These are phyloP conservation scores for Gallinago paraguaiae DNA, from an alignment of 2,113 vertebrate genomes.

Conservation along the genomic window DNA sequence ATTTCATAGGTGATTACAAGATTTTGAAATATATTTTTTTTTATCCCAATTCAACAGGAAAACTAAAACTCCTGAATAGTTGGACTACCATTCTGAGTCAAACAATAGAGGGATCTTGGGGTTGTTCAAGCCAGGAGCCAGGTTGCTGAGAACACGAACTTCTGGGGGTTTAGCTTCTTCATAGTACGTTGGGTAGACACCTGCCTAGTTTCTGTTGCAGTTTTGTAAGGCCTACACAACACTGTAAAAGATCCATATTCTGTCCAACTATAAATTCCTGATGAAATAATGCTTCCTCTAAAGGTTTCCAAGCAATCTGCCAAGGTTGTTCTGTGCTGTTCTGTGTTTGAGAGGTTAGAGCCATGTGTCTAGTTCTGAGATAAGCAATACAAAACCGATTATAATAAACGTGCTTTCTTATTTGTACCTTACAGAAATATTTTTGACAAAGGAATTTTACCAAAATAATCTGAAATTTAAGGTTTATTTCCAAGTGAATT, in stretches of 20 bases:
- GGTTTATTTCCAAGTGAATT: background rate
- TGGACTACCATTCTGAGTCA: background rate
- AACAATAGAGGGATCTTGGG: fast-evolving
- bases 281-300: background rate
- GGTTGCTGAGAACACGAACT: background rate
- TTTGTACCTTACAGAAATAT: background rate
- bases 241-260: background rate
- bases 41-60: background rate
- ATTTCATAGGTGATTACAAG: background rate
- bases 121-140: background rate
- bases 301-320: background rate
- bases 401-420: background rate
- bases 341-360: background rate
- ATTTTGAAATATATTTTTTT: background rate
- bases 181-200: background rate
- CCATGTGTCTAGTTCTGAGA: background rate
- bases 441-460: background rate
- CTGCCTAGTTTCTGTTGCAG: background rate
- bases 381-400: background rate
- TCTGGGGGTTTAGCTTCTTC: background rate
- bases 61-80: background rate
- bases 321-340: background rate
- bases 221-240: background rate
- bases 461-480: background rate
- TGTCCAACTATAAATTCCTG: background rate